These are phyloP conservation scores for Camptogramma bilineatum DNA, from an alignment of 2,888 invertebrate genomes.

Conservation along the genomic window DNA sequence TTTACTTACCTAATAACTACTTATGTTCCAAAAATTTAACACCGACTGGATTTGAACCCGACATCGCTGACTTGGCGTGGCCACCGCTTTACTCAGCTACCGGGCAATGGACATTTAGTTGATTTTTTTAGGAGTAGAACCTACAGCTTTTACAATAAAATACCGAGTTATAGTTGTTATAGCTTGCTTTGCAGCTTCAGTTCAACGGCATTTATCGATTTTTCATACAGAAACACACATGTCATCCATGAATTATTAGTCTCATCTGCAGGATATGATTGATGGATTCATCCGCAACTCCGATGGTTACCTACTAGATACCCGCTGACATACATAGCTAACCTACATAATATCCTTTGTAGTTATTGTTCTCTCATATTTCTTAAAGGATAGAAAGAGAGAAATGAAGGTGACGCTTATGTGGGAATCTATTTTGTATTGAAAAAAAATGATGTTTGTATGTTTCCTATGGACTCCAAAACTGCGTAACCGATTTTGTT, in stretches of 20 bases:
- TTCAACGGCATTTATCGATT: constrained; percentile 20
- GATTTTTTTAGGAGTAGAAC: too few species aligned
- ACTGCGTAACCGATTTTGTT: too few species aligned
- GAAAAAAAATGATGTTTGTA: too few species aligned
- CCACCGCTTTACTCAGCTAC: too few species aligned
- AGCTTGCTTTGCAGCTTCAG: constrained; percentile 9
- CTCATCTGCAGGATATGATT: constrained; percentile 1
- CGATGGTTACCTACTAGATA: neutral
- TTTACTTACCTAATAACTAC: too few species aligned
- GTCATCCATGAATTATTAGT: neutral
- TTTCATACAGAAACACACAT: neutral
- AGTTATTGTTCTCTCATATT: neutral
- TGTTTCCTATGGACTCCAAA: too few species aligned
- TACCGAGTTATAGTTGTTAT: neutral
- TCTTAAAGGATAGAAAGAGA: neutral
- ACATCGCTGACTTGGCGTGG: too few species aligned
- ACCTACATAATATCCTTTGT: neutral
- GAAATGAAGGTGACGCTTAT: neutral
- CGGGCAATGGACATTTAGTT: too few species aligned
- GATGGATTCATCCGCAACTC: neutral
- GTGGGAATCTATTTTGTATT: too few species aligned
- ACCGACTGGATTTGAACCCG: too few species aligned
- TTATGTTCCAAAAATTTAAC: too few species aligned
- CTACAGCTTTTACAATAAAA: too few species aligned
- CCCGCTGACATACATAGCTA: neutral